These are phyloP conservation scores for Cataglyphis altisquamis DNA, from an alignment of 2,888 invertebrate genomes.

Conservation along the genomic window DNA sequence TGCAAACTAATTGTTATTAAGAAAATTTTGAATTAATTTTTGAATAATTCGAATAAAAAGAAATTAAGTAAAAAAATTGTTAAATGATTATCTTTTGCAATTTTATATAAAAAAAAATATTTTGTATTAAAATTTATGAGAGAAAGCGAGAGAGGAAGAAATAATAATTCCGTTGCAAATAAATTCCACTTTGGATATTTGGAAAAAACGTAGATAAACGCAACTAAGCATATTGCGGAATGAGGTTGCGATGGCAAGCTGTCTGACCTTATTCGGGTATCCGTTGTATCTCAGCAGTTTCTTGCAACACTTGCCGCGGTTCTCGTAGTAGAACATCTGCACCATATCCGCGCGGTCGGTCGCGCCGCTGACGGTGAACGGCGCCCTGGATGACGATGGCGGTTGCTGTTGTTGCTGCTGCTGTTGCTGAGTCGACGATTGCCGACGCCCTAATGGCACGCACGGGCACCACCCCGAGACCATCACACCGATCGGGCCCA, in stretches of 20 bases:
- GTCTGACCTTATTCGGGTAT: slow-evolving; percentile 92
- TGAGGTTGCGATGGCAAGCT: background rate
- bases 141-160: background rate
- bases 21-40: background rate
- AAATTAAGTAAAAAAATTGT: background rate
- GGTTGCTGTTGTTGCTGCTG: slow-evolving; percentile 69
- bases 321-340: slow-evolving; percentile 92
- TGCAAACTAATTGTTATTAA: background rate
- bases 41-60: background rate
- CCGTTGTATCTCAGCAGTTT: slow-evolving; percentile 94
- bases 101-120: background rate
- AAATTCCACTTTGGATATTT: background rate
- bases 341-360: slow-evolving; percentile 87
- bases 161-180: background rate
- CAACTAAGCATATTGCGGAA: background rate
- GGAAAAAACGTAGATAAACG: background rate
- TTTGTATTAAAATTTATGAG: background rate
- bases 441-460: slow-evolving; percentile 87
- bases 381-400: slow-evolving; percentile 76
- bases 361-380: slow-evolving; percentile 84
- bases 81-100: background rate
- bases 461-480: slow-evolving; percentile 86
- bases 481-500: slow-evolving; percentile 81
- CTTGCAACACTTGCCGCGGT: slow-evolving; percentile 93
- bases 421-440: slow-evolving; percentile 84